Percentiles rank a stretch among this genome's conserved stretches.
phyloP scores from a whole-genome alignment of 2,888 invertebrate species.

The Hemicrepidius hirtus region DNA sequence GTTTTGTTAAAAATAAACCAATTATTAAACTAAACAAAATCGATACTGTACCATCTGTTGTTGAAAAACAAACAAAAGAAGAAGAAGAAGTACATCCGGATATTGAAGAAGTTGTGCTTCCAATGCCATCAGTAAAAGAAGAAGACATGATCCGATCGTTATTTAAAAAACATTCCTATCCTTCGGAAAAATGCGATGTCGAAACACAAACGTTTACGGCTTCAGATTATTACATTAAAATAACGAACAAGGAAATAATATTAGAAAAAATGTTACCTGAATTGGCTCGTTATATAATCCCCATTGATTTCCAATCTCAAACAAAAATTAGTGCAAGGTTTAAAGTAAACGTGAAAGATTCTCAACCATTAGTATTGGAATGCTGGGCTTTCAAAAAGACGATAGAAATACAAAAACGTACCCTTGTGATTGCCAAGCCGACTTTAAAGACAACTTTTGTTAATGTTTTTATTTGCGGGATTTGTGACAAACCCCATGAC shows the following conservation, averaged over 20 bases:
- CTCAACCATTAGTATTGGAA: not conserved
- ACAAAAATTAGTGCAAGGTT: not conserved
- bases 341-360: not conserved
- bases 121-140: not conserved
- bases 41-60: conserved; percentile 1
- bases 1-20: not conserved
- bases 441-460: too few species aligned
- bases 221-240: not conserved
- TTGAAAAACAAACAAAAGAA: not conserved
- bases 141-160: conserved; percentile 10
- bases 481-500: too few species aligned
- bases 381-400: not conserved
- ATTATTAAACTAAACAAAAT: conserved; percentile 7
- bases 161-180: not conserved
- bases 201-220: not conserved
- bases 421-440: not conserved
- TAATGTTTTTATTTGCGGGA: too few species aligned
- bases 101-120: too few species aligned
- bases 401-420: not conserved
- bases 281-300: not conserved
- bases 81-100: not conserved
- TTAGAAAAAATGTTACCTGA: not conserved
- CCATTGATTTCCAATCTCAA: not conserved
- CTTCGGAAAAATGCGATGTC: not conserved
- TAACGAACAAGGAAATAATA: not conserved